Evolutionary conservation across 2,113 vertebrate genomes (phyloP), one percentile per base, ranked within the genome.

Genomic region (Chaetops frenatus): DNA sequence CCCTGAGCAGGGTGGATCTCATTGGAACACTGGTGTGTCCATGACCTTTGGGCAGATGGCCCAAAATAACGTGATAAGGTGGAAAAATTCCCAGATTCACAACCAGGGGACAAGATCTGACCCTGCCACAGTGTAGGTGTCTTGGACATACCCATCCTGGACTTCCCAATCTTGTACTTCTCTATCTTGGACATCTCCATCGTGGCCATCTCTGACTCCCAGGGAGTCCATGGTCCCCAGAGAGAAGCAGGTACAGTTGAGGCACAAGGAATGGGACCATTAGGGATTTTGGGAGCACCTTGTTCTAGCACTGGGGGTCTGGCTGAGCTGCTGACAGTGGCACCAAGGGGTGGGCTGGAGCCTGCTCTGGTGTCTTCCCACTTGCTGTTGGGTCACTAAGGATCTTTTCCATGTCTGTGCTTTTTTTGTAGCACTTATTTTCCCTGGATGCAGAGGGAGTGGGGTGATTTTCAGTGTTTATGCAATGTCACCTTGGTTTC

Each of bases 331-430:
- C 64, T 53, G 65, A 7, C 10, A 2, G 12, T 10, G 61, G 15
- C 56, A 27, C 8, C 6, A 3, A 10, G 51, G 36, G 28, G 1
- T 61, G 67, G 45, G n/a, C 58, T 81, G 60, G 77, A 62, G 28
- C 24, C 16, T 86, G 16, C 69, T 67, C 36, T 2, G 3, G 7
- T 69, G 19, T 53, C 27, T 61, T 73, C 40, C 15, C 14, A 0
- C 6, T 48, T 61, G 24, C 6, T 0, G 0, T 7, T 47, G 48
- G 40, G 8, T 20, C 51, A 61, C 28, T 25, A 4, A 18, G 10
- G 33, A 45, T 40, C 40, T 72, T 86, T 56, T 54, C 70, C 15
- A 2, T 5, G 3, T 40, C 53, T 0, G 0, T 64, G 60, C 7
- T 2, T 64, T 79, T 60, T 61, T 53, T 54, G 16, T n/a, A 51